phyloP scores from a whole-genome alignment of 2,113 vertebrate species.

The Otocyon megalotis region DNA sequence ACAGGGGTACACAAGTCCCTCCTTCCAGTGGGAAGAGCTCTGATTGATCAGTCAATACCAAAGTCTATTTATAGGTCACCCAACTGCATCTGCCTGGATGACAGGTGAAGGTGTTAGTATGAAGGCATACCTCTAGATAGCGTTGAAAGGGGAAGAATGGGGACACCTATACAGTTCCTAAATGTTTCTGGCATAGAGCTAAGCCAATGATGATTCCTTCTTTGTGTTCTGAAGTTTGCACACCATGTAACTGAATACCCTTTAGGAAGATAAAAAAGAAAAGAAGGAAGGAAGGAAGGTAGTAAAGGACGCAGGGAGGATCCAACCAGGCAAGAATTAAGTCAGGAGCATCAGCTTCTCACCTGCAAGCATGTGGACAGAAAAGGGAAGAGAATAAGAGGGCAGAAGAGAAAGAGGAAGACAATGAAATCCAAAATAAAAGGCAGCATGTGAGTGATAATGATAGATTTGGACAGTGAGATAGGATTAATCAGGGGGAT shows the following conservation, averaged over 20 bases:
- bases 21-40: constrained; percentile 46
- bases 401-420: background rate
- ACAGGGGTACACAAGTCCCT: background rate
- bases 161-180: constrained; percentile 50
- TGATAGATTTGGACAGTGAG: constrained; percentile 63
- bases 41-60: constrained; percentile 47
- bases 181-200: constrained; percentile 58
- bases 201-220: background rate
- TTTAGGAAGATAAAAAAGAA: background rate
- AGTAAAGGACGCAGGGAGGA: background rate
- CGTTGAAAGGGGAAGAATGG: constrained; percentile 61
- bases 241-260: background rate
- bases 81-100: constrained; percentile 43
- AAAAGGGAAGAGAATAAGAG: background rate
- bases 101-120: constrained; percentile 64
- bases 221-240: background rate
- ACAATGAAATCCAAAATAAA: constrained; percentile 74
- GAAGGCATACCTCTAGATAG: constrained; percentile 56
- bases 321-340: constrained; percentile 45
- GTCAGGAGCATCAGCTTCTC: constrained; percentile 54
- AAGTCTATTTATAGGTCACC: constrained; percentile 31
- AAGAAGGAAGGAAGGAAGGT: background rate
- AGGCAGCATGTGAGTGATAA: constrained; percentile 69
- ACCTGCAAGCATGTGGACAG: constrained; percentile 59
- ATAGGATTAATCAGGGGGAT: constrained; percentile 76